Evolutionary conservation across 2,113 vertebrate genomes (phyloP).

Genomic region (Mirounga angustirostris): DNA sequence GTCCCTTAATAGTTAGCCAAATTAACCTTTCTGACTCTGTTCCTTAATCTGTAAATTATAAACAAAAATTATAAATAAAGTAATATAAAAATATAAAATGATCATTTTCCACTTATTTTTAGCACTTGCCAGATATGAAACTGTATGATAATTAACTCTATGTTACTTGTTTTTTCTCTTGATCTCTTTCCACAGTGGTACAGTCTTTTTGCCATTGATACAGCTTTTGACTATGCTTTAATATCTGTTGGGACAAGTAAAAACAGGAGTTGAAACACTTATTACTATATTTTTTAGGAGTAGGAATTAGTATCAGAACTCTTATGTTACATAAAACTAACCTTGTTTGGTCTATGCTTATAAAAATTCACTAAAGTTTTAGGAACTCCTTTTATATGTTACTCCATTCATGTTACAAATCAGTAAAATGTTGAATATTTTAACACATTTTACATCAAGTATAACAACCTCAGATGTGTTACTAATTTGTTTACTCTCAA

Average conservation of each 20-base stretch:
- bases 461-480: neutral
- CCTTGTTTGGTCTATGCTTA: neutral
- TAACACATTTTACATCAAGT: conserved; percentile 1
- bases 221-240: neutral
- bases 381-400: neutral
- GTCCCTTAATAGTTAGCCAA: neutral
- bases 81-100: neutral
- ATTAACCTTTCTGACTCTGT: neutral
- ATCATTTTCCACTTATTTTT: neutral
- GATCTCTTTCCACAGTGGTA: neutral
- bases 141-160: neutral
- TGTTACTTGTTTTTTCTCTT: neutral
- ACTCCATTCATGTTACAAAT: neutral
- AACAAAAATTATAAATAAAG: neutral
- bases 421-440: neutral
- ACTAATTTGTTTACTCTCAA: neutral
- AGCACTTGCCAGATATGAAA: neutral
- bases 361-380: neutral
- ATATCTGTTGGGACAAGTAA: neutral
- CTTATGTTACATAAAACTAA: neutral
- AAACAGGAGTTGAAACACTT: neutral
- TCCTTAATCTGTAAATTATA: neutral
- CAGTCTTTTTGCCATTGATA: neutral
- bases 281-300: conserved; percentile 23
- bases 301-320: neutral